Base-by-base conservation (phyloP, 2,888 invertebrate genomes). In the Drosophila setosimentum region DNA sequence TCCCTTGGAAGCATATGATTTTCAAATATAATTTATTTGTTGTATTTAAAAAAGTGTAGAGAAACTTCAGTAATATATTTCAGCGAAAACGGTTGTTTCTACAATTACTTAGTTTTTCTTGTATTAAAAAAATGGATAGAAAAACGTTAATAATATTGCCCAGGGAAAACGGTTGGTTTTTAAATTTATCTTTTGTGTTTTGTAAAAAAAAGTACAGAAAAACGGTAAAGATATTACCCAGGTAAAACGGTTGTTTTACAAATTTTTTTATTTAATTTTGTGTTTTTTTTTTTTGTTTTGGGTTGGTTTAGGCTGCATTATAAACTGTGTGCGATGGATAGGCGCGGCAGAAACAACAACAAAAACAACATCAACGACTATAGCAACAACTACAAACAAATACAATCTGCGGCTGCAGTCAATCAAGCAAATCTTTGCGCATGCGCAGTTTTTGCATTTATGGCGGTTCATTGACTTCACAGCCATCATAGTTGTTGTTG, bases 381-480 rank as follows among this genome's bases (percentile, higher is more conserved):
- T 16, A 13, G 1, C 21, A 16, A 24, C 53, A 61, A 30, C 64
- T 37, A 18, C n/a, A 40, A 57, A 29, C 27, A n/a, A 27, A 24
- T n/a, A n/a, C 55, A 37, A 37, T 55, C 53, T 76, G 78, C 77
- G 76, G 82, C 65, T 76, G 76, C 76, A 78, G 78, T 83, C 87
- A 86, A 87, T 86, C 85, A 87, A 82, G 87, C 87, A 82, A 85
- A 87, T 87, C 87, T 86, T 82, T 87, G 87, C 87, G 87, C 86
- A 85, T 68, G 84, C 83, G 83, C 87, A 87, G 79, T 80, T 82
- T 85, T 82, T 82, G 66, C 83, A 76, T 76, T 82, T 70, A 50
- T 51, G 55, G 58, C 66, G 80, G 85, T 87, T 87, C 87, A 83
- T 78, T 87, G 85, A 86, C 85, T 83, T 48, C 16, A 21, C 33